Evolutionary conservation across 2,113 vertebrate species (phyloP).

Genomic region (Saimiri boliviensis): DNA sequence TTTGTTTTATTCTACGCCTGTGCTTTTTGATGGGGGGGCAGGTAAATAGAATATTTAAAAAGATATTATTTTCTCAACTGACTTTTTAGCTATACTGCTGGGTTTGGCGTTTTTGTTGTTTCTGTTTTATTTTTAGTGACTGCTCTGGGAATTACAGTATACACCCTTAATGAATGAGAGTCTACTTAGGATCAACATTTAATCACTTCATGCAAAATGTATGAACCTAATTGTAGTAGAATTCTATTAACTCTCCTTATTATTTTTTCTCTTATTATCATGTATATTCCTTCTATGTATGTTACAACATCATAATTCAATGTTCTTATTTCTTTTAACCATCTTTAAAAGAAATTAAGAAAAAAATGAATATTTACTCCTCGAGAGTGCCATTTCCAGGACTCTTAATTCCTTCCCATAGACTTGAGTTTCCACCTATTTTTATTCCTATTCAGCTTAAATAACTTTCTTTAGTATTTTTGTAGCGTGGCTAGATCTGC

Average conservation of each 20-base stretch:
- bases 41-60: neutral
- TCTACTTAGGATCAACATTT: neutral
- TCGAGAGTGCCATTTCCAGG: neutral
- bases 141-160: neutral
- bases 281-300: neutral
- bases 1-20: neutral
- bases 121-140: neutral
- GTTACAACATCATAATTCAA: neutral
- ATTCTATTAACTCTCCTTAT: neutral
- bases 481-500: neutral
- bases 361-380: neutral
- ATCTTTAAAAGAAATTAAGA: neutral
- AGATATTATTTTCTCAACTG: neutral
- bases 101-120: neutral
- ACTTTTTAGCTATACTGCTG: neutral
- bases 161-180: neutral
- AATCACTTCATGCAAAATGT: neutral
- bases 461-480: neutral
- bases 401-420: neutral
- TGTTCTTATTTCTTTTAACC: neutral
- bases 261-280: neutral
- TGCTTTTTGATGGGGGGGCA: neutral
- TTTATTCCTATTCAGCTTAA: neutral
- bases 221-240: neutral
- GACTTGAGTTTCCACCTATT: neutral